Evolutionary conservation across 2,797 vertebrate genomes (phyloP), one percentile per base, ranked within the genome.

Genomic region (Macropus fuliginosus): DNA sequence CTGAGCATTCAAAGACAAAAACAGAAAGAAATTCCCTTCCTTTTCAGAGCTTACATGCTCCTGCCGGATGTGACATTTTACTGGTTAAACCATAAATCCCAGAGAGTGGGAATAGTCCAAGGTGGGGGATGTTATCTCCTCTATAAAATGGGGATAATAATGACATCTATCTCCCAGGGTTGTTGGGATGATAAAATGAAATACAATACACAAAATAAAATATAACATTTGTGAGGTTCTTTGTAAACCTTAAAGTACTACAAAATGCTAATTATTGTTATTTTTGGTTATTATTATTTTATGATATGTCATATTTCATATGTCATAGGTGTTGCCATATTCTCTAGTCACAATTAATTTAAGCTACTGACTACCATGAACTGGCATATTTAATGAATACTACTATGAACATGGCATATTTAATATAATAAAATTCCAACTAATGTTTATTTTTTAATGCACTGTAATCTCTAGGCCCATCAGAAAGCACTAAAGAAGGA

Each of bases 401-500:
- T n/a, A n/a, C n/a, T 97, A 97, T 66, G 81, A 93, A 96, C 81
- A 54, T 90, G 81, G 92, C 96, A 96, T 95, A 96, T 96, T 97
- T 96, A 97, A 91, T 97, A 97, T 96, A 98, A 96, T 94, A 96
- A 90, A 96, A 97, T 97, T 93, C 94, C 95, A 98, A 93, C 92
- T 96, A 96, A 96, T 97, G 96, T 96, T 97, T 98, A 97, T 97
- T 50, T 95, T 94, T 94, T 97, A 95, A 92, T 97, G 91, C 96
- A 55, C 92, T 98, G 96, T 96, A 96, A 94, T 98, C 55, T 96
- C 59, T 97, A 94, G 87, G 91, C 91, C 91, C 55, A 96, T 91
- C 94, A 97, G 89, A 93, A 94, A 96, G 54, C 95, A 97, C 97
- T 97, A 98, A 96, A 95, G 94, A 98, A 98, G 98, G 97, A 87